Evolutionary conservation across 2,888 invertebrate genomes (phyloP).

Genomic region (Osmoderma eremita): DNA sequence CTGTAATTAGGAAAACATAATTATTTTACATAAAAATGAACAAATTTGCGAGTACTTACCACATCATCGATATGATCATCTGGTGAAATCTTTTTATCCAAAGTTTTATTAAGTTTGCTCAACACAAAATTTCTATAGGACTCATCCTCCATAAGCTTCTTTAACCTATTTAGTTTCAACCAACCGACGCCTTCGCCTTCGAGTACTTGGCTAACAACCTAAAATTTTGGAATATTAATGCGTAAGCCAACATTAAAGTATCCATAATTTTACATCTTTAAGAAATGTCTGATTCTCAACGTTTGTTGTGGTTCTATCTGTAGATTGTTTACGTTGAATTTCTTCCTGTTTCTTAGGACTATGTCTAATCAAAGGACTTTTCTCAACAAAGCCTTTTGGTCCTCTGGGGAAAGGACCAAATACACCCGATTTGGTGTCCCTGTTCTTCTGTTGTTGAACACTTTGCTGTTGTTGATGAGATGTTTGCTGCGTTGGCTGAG

Average conservation of each 20-base stretch:
- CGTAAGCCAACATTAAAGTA: background rate
- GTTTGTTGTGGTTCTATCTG: conserved; percentile 79
- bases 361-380: conserved; percentile 89
- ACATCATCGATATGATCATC: conserved; percentile 98
- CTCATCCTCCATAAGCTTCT: conserved; percentile 98
- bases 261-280: conserved; percentile 77
- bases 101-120: conserved; percentile 91
- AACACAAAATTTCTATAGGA: conserved; percentile 96
- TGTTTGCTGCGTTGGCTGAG: conserved; percentile 49
- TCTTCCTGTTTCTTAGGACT: conserved; percentile 76
- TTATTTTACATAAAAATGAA: conserved; percentile 7
- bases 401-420: conserved; percentile 83
- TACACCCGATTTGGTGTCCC: conserved; percentile 66
- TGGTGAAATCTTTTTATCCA: conserved; percentile 91
- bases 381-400: conserved; percentile 85
- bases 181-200: conserved; percentile 97
- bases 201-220: conserved; percentile 83
- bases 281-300: conserved; percentile 94
- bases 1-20: conserved; percentile 64
- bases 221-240: conserved; percentile 44
- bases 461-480: conserved; percentile 54
- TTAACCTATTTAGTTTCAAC: conserved; percentile 91
- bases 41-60: conserved; percentile 69
- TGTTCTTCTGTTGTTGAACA: conserved; percentile 56
- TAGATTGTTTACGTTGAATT: conserved; percentile 73